Evolutionary conservation across 2,113 vertebrate genomes (phyloP).

Genomic region (Carollia perspicillata): DNA sequence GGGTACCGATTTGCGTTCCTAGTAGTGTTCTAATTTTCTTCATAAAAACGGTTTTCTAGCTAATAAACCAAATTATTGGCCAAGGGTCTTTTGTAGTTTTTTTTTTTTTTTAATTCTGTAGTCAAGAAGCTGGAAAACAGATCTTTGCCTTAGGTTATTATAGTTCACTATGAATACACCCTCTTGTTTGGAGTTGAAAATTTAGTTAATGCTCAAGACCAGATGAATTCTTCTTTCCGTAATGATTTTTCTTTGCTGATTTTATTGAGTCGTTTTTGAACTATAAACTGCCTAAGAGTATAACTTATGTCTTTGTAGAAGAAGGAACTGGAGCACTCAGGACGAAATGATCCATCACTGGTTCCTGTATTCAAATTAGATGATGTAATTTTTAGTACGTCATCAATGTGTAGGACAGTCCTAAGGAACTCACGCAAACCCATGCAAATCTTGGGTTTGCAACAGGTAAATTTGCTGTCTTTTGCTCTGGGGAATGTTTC

Average conservation of each 20-base stretch:
- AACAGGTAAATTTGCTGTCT: background rate
- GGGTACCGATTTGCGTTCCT: constrained; percentile 50
- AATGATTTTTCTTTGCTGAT: constrained; percentile 59
- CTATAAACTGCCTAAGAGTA: background rate
- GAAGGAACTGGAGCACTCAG: background rate
- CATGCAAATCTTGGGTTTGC: background rate
- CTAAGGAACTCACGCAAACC: background rate
- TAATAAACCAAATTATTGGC: background rate
- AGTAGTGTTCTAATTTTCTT: constrained; percentile 60
- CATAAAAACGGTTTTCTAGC: constrained; percentile 65
- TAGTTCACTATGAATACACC: background rate
- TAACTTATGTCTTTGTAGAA: background rate
- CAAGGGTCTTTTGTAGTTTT: constrained; percentile 43
- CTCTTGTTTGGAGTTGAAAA: constrained; percentile 34
- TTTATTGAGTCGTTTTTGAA: constrained; percentile 41
- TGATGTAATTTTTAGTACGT: background rate
- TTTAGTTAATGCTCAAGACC: constrained; percentile 6
- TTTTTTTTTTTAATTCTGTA: constrained; percentile 35
- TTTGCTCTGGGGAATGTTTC: background rate
- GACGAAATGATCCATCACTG: background rate
- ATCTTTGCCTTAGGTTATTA: constrained; percentile 42
- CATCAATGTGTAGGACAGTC: background rate
- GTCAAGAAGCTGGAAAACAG: constrained; percentile 44
- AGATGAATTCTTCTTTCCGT: constrained; percentile 34
- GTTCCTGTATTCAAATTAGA: background rate